phyloP scores from a whole-genome alignment of 2,888 invertebrate genomes.

The Entomobrya multifasciata region DNA sequence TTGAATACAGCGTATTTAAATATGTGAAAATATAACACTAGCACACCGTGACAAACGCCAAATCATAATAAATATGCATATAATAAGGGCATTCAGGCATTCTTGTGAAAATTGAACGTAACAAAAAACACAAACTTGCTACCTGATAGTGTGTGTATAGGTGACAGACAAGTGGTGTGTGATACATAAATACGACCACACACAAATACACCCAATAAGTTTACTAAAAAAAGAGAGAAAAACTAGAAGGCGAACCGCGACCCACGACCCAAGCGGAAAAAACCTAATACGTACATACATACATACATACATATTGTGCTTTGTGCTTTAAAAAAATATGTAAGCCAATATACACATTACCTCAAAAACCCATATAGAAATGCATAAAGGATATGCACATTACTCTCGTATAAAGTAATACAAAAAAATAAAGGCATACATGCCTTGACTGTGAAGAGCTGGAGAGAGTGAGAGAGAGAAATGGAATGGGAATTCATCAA shows the following conservation, averaged over 20 bases:
- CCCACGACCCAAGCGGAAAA: too few species aligned
- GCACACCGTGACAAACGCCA: background rate
- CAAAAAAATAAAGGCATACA: slow-evolving; percentile 35
- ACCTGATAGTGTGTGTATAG: background rate
- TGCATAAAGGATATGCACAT: background rate
- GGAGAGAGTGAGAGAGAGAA: slow-evolving; percentile 44
- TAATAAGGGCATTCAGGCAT: slow-evolving; percentile 51
- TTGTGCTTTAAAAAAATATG: too few species aligned
- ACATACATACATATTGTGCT: too few species aligned
- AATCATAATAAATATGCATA: slow-evolving; percentile 9
- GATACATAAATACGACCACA: slow-evolving; percentile 42
- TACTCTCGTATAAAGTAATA: slow-evolving; percentile 38
- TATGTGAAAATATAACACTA: background rate
- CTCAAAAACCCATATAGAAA: too few species aligned
- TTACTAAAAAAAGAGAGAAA: background rate
- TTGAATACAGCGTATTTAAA: slow-evolving; percentile 6
- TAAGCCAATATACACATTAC: too few species aligned
- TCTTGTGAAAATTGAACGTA: slow-evolving; percentile 28
- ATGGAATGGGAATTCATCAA: slow-evolving; percentile 78
- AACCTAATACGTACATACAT: slow-evolving; percentile 12
- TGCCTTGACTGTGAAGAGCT: slow-evolving; percentile 24
- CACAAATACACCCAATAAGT: slow-evolving; percentile 32
- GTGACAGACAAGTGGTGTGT: slow-evolving; percentile 41
- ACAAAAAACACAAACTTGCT: background rate
- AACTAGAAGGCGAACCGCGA: slow-evolving; percentile 9